These are phyloP conservation scores for Camponotus floridanus DNA, from an alignment of 1,140 invertebrate species.

Conservation along the genomic window DNA sequence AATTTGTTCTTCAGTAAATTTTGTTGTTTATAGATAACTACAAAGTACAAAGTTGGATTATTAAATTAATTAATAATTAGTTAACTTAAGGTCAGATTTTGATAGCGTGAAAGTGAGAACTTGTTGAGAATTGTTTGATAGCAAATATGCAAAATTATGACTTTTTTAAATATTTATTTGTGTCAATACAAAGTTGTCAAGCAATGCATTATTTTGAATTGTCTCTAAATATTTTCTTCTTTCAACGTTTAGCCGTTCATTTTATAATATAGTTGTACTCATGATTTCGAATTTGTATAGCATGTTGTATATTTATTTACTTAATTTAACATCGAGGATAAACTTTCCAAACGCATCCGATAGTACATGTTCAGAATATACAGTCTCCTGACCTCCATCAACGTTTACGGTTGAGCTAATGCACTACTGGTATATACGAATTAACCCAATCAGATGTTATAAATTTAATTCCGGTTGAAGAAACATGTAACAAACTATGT, in stretches of 20 bases:
- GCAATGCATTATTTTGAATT: neutral
- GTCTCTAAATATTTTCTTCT: neutral
- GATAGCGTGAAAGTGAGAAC: too few species aligned
- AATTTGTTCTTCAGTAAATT: neutral
- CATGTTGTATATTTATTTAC: constrained; percentile 14
- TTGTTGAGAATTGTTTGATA: neutral
- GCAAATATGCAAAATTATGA: neutral
- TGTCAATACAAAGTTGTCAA: neutral
- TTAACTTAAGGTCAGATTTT: neutral
- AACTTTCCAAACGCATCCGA: constrained; percentile 31
- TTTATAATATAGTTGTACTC: neutral
- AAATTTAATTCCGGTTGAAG: constrained; percentile 46
- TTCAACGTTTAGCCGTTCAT: neutral
- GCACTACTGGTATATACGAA: constrained; percentile 20
- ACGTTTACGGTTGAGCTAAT: constrained; percentile 35
- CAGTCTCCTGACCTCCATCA: constrained; percentile 10
- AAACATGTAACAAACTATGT: constrained; percentile 29
- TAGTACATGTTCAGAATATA: constrained; percentile 4
- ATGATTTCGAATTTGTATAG: neutral
- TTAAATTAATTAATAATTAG: neutral
- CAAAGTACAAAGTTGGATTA: neutral
- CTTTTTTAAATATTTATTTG: neutral
- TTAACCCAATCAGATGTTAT: constrained; percentile 46
- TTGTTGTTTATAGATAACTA: neutral
- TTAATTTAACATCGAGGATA: constrained; percentile 19